Percentiles rank a stretch among this genome's conserved stretches.
Evolutionary conservation across 1,140 invertebrate species (phyloP).

Genomic region (Meloidogyne chitwoodi): DNA sequence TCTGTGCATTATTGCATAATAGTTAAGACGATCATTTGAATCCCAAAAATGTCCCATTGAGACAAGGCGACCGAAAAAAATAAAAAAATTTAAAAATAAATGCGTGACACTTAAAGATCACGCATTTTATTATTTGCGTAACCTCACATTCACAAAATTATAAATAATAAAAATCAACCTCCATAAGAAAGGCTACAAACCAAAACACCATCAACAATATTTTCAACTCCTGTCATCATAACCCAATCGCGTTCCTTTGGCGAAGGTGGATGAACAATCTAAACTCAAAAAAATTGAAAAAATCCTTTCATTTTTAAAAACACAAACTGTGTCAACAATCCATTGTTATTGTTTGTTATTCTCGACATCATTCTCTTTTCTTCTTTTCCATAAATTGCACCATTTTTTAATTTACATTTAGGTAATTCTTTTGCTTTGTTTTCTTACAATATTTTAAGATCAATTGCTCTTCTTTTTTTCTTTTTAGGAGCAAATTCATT

Average conservation of each 20-base stretch:
- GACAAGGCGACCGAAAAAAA: conserved; percentile 52
- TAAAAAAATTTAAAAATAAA: conserved; percentile 39
- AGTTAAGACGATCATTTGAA: conserved; percentile 14
- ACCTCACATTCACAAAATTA: too few relatives aligned
- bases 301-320: not conserved
- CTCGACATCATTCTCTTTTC: not conserved
- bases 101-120: not conserved
- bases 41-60: conserved; percentile 53
- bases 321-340: not conserved
- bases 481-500: not conserved
- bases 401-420: conserved; percentile 5
- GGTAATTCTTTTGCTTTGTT: not conserved
- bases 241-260: conserved; percentile 57
- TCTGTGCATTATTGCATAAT: conserved; percentile 56
- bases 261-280: conserved; percentile 50
- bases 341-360: not conserved
- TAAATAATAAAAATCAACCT: not conserved
- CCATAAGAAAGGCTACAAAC: conserved; percentile 18
- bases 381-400: not conserved
- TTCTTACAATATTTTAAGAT: not conserved
- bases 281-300: conserved; percentile 8
- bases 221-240: conserved; percentile 7
- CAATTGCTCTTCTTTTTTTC: conserved; percentile 9
- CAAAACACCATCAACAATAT: conserved; percentile 15
- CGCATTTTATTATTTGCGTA: not conserved